A percentile compares a stretch with the other conserved stretches of the same genome.
phyloP scores from a whole-genome alignment of 2,113 vertebrate species.

The Entomyzon cyanotis region DNA sequence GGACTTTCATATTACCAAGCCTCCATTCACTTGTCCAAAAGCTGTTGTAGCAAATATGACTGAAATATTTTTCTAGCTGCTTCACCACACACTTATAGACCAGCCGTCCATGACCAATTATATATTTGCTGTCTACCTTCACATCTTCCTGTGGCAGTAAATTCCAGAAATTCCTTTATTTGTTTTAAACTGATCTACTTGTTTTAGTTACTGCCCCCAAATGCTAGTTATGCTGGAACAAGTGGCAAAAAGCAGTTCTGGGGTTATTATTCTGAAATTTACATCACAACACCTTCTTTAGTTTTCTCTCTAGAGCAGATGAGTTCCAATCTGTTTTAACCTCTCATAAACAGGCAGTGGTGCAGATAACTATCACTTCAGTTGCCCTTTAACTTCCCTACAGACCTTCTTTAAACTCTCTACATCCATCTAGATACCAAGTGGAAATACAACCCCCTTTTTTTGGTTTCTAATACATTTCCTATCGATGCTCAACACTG shows the following conservation, averaged over 20 bases:
- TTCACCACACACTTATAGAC: not conserved
- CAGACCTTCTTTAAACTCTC: not conserved
- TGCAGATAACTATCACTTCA: not conserved
- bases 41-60: not conserved
- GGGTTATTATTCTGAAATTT: not conserved
- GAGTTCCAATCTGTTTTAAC: not conserved
- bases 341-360: not conserved
- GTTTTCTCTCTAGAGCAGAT: not conserved
- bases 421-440: not conserved
- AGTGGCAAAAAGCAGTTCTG: not conserved
- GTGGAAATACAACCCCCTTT: not conserved
- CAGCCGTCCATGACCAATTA: not conserved
- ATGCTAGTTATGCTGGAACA: not conserved
- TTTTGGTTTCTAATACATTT: not conserved
- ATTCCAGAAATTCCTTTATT: not conserved
- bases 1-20: not conserved
- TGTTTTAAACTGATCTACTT: not conserved
- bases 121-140: not conserved
- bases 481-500: not conserved
- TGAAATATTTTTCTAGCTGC: not conserved
- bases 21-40: not conserved
- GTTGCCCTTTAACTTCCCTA: not conserved
- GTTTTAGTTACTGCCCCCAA: not conserved
- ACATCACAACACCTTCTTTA: not conserved
- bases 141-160: not conserved